phyloP scores from a whole-genome alignment of 2,113 vertebrate genomes.

The Pristiophorus japonicus region DNA sequence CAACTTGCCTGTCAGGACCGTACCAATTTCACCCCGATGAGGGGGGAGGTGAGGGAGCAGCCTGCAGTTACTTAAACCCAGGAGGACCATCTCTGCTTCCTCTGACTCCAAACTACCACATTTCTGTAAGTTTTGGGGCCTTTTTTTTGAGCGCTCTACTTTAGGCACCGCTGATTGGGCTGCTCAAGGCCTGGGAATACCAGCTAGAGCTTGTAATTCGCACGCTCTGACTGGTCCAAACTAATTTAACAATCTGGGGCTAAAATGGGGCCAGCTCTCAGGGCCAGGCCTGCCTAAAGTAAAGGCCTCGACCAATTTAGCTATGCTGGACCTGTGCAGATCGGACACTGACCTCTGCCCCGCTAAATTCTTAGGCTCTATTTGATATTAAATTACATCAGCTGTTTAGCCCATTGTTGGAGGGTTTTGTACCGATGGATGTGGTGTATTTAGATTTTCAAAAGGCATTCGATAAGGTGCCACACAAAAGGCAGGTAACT shows the following conservation, averaged over 20 bases:
- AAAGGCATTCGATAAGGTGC: too few species aligned
- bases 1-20: not conserved
- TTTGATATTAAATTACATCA: too few species aligned
- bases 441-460: too few species aligned
- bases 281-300: not conserved
- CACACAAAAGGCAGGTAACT: too few species aligned
- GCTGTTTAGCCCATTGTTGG: too few species aligned
- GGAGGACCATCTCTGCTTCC: not conserved
- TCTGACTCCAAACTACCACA: not conserved
- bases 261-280: not conserved
- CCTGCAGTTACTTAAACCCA: not conserved
- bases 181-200: too few species aligned
- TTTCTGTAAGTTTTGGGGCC: not conserved
- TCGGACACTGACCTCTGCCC: not conserved
- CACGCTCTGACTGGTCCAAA: not conserved
- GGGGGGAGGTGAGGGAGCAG: not conserved
- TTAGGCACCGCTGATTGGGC: too few species aligned
- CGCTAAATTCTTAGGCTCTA: too few species aligned
- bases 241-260: not conserved
- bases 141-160: not conserved
- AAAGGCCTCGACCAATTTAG: not conserved
- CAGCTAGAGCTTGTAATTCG: not conserved
- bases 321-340: not conserved
- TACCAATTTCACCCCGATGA: not conserved
- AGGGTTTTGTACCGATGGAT: too few species aligned